Evolutionary conservation across 2,797 vertebrate species (phyloP).

Genomic region (Phaenicophaeus curvirostris): DNA sequence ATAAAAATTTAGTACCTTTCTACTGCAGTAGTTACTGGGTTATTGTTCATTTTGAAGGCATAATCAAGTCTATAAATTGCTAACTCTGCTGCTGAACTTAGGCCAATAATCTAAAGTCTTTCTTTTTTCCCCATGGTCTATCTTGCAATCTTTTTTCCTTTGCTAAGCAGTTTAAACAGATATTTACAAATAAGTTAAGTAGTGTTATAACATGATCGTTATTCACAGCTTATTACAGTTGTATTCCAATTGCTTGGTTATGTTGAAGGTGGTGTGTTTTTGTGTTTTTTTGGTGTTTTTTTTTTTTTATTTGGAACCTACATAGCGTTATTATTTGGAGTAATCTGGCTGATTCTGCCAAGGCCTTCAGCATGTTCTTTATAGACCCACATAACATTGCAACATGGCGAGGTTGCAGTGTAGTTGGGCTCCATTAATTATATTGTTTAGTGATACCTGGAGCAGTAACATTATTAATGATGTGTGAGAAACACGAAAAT

Average conservation of each 20-base stretch:
- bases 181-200: constrained; percentile 38
- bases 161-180: constrained; percentile 43
- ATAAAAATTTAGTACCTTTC: constrained; percentile 74
- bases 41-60: constrained; percentile 74
- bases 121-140: not conserved
- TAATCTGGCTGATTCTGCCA: not conserved
- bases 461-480: constrained; percentile 28
- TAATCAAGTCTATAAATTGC: constrained; percentile 75
- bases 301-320: not conserved
- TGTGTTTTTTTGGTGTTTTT: not conserved
- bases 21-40: constrained; percentile 64
- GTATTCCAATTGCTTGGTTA: not conserved
- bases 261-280: not conserved
- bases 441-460: constrained; percentile 32
- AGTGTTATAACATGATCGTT: not conserved
- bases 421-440: constrained; percentile 24
- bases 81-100: constrained; percentile 64
- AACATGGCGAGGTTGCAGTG: not conserved
- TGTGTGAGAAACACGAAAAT: constrained; percentile 45
- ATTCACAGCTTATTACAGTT: constrained; percentile 30
- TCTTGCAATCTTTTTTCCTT: constrained; percentile 7
- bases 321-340: not conserved
- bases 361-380: constrained; percentile 24
- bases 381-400: not conserved
- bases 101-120: constrained; percentile 45